Evolutionary conservation across 2,888 invertebrate genomes (phyloP).

Genomic region (Morpho achilles): DNA sequence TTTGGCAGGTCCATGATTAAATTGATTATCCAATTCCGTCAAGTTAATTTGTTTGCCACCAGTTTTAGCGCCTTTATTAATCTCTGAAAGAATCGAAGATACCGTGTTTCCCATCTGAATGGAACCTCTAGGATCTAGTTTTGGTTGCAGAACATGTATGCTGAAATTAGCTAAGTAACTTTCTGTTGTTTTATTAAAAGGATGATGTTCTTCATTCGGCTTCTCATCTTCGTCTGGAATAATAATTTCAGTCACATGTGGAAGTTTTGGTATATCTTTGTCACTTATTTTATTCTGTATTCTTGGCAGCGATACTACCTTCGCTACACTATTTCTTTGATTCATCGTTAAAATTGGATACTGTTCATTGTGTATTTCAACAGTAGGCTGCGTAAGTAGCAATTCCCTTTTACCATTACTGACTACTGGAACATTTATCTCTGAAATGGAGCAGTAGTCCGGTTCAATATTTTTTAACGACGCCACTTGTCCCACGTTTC

Average conservation of each 20-base stretch:
- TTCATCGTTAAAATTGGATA: constrained; percentile 59
- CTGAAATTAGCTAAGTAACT: constrained; percentile 64
- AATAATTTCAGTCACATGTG: constrained; percentile 86
- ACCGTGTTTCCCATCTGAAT: constrained; percentile 82
- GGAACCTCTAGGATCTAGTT: constrained; percentile 72
- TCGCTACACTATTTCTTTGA: constrained; percentile 67
- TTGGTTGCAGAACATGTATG: constrained; percentile 65
- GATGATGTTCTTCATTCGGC: constrained; percentile 55
- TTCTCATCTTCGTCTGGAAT: constrained; percentile 82
- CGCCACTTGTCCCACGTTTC: constrained; percentile 74
- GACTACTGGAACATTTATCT: constrained; percentile 83
- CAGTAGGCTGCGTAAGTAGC: constrained; percentile 75
- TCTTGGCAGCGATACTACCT: constrained; percentile 65
- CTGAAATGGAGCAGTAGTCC: constrained; percentile 88
- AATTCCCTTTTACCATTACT: constrained; percentile 76
- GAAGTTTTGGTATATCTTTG: constrained; percentile 85
- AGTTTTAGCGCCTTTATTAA: constrained; percentile 72
- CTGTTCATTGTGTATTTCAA: constrained; percentile 74
- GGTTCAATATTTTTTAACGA: constrained; percentile 78
- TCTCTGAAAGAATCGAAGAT: constrained; percentile 79
- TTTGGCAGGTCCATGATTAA: constrained; percentile 56
- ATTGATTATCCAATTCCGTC: constrained; percentile 68
- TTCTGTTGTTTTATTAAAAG: constrained; percentile 56
- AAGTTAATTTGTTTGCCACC: constrained; percentile 66
- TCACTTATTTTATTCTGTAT: constrained; percentile 71